Conservation (phyloP, 2,113 vertebrate species). For the Etia nguti region DNA sequence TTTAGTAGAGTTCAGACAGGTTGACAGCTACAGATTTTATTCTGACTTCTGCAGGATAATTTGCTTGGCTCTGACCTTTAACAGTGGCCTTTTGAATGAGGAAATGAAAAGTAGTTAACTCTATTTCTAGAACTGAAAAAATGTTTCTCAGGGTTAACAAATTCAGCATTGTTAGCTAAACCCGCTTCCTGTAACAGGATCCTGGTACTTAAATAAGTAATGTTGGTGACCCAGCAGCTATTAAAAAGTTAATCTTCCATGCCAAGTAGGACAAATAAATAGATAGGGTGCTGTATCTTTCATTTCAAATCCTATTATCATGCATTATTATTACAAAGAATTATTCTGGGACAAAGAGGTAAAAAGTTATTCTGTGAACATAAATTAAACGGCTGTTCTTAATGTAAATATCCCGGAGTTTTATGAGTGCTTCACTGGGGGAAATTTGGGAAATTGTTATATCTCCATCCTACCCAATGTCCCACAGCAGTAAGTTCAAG, state of each 20-base stretch:
- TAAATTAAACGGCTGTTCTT: constrained; percentile 10
- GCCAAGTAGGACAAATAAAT: constrained; percentile 28
- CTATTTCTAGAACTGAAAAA: background rate
- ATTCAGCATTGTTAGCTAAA: background rate
- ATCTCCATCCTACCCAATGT: background rate
- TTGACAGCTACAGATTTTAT: background rate
- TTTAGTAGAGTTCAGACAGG: background rate
- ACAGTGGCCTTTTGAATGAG: background rate
- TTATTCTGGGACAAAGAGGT: constrained; percentile 23
- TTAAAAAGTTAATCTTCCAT: constrained; percentile 30
- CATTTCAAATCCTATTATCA: constrained; percentile 43
- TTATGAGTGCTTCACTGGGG: background rate
- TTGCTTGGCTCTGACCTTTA: background rate
- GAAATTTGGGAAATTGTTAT: background rate
- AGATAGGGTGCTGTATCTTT: constrained; percentile 19
- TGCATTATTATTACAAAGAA: constrained; percentile 58
- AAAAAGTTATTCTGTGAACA: constrained; percentile 28
- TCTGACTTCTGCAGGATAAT: background rate
- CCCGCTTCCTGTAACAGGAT: background rate
- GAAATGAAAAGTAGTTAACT: background rate
- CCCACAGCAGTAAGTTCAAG: background rate
- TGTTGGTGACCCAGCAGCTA: background rate
- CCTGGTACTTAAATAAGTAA: background rate
- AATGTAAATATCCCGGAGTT: constrained; percentile 28
- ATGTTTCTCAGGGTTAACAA: background rate